phyloP scores from a whole-genome alignment of 2,113 vertebrate species.

The Odontophorus gujanensis region DNA sequence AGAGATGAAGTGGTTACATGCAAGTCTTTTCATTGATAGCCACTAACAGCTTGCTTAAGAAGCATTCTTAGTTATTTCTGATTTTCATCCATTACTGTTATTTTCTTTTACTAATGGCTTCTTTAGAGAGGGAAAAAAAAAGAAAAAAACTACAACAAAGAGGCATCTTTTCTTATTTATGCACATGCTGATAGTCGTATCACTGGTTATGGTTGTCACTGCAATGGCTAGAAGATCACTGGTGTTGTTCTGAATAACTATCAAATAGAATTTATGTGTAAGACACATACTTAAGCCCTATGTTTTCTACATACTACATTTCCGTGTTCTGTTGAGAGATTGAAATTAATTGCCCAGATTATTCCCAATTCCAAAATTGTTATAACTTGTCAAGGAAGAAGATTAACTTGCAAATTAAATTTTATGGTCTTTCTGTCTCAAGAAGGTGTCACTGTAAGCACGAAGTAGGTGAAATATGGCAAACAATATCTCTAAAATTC shows the following conservation, averaged over 20 bases:
- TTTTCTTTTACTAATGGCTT: background rate
- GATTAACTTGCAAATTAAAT: background rate
- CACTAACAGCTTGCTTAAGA: background rate
- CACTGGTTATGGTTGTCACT: background rate
- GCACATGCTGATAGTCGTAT: background rate
- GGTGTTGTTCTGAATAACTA: background rate
- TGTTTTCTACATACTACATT: background rate
- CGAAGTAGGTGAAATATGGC: background rate
- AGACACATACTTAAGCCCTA: background rate
- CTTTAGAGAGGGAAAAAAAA: background rate
- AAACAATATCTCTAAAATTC: background rate
- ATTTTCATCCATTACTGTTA: background rate
- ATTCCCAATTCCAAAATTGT: background rate
- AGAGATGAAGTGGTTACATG: background rate
- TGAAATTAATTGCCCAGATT: background rate
- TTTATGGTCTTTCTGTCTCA: background rate
- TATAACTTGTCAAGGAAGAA: background rate
- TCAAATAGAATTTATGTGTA: background rate
- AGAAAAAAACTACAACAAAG: too few species aligned
- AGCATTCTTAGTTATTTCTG: background rate
- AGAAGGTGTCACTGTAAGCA: background rate
- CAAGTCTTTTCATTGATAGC: rapidly evolving
- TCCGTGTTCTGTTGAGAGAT: background rate
- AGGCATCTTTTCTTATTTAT: background rate
- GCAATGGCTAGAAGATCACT: background rate